phyloP scores from a whole-genome alignment of 2,888 invertebrate genomes.

The Smittia sp. region DNA sequence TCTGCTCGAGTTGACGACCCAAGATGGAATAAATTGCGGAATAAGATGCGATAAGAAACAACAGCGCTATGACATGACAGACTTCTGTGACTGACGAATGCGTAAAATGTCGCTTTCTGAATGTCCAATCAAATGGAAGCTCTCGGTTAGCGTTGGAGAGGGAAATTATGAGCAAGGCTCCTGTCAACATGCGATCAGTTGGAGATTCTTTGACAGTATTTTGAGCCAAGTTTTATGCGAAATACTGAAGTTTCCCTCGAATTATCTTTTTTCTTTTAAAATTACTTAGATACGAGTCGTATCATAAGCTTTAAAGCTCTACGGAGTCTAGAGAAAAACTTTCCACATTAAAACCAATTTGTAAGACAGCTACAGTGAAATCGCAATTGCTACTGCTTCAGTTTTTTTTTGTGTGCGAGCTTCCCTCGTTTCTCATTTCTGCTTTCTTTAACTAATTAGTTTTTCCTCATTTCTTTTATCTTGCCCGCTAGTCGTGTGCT shows the following conservation, averaged over 20 bases:
- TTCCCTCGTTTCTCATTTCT: neutral
- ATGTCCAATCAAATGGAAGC: neutral
- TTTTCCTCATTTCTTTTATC: neutral
- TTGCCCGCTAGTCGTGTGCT: neutral
- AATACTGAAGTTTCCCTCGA: neutral
- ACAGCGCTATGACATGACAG: neutral
- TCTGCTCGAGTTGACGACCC: neutral
- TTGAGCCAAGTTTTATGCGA: neutral
- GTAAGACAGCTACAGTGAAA: conserved; percentile 30
- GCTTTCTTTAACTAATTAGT: conserved; percentile 37
- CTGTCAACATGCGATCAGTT: too few relatives aligned
- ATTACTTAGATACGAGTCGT: too few relatives aligned
- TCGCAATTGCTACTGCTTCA: neutral
- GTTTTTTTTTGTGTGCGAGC: neutral
- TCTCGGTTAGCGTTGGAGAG: neutral
- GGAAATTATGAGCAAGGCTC: neutral
- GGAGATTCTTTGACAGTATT: too few relatives aligned
- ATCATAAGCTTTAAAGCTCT: neutral
- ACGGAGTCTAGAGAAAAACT: neutral
- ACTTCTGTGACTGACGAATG: neutral
- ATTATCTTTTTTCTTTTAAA: neutral
- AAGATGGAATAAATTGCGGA: neutral
- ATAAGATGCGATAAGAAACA: conserved; percentile 8
- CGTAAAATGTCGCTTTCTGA: neutral
- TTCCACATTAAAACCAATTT: conserved; percentile 35